Percentiles rank a stretch among this genome's conserved stretches.
phyloP scores from a whole-genome alignment of 2,797 vertebrate genomes.

The Malacoraja senta region DNA sequence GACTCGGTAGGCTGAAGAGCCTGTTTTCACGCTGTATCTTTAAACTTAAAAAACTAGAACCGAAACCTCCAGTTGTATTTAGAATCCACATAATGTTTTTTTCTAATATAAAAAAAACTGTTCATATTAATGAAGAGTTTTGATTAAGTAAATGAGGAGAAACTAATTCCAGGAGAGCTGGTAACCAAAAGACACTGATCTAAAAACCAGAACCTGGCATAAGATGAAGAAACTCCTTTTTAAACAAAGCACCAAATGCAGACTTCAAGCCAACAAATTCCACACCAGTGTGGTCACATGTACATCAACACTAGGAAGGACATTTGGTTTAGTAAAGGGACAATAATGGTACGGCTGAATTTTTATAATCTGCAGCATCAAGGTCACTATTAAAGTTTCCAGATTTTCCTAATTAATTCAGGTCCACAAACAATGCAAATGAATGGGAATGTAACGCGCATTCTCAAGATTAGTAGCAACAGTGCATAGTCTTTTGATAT shows the following conservation, averaged over 20 bases:
- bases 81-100: too few species aligned
- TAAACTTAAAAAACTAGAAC: too few species aligned
- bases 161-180: not conserved
- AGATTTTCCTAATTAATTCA: not conserved
- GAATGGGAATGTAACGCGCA: not conserved
- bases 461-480: not conserved
- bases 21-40: too few species aligned
- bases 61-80: too few species aligned
- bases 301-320: not conserved
- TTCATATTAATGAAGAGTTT: not conserved
- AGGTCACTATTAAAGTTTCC: not conserved
- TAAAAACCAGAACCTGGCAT: not conserved
- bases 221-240: not conserved
- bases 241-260: too few species aligned
- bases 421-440: not conserved
- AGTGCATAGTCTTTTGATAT: not conserved
- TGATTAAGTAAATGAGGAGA: not conserved
- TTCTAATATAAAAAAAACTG: too few species aligned
- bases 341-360: not conserved
- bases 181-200: not conserved
- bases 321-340: too few species aligned
- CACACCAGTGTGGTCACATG: not conserved
- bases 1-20: too few species aligned
- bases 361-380: not conserved
- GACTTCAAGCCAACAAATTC: too few species aligned